Evolutionary conservation across 2,113 vertebrate genomes (phyloP).

Genomic region (Helogale parvula): DNA sequence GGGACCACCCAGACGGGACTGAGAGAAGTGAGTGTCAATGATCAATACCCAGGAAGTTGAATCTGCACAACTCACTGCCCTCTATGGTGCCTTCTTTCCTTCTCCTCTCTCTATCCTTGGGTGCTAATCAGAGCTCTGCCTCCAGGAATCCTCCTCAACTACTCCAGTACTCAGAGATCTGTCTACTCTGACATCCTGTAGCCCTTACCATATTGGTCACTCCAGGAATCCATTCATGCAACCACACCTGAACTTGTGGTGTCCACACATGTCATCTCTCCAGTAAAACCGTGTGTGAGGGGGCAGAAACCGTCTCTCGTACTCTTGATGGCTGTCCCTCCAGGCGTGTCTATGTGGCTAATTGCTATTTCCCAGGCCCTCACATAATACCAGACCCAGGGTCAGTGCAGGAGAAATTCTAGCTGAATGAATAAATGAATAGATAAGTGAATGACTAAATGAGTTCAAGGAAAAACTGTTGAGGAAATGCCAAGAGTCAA

Average conservation of each 20-base stretch:
- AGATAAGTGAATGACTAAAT: background rate
- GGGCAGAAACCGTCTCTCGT: background rate
- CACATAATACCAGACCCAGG: background rate
- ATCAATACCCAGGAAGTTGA: background rate
- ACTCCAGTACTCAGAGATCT: background rate
- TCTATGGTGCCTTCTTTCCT: background rate
- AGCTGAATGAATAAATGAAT: background rate
- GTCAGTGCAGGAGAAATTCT: background rate
- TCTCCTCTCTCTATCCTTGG: background rate
- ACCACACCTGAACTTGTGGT: background rate
- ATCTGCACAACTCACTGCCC: background rate
- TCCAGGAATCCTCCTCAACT: background rate
- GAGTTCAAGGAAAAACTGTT: conserved; percentile 7
- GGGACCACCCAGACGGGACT: background rate
- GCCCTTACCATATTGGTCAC: background rate
- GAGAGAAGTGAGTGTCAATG: background rate
- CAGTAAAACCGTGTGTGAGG: background rate
- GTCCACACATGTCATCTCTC: background rate
- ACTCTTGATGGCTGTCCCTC: background rate
- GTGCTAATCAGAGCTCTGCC: background rate
- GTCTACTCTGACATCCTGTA: background rate
- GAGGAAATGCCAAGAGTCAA: background rate
- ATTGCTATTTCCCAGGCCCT: background rate
- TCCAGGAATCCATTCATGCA: background rate
- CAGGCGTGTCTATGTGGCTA: background rate